Conservation (phyloP, 2,888 invertebrate species). For the Pristionchus arcanus region DNA sequence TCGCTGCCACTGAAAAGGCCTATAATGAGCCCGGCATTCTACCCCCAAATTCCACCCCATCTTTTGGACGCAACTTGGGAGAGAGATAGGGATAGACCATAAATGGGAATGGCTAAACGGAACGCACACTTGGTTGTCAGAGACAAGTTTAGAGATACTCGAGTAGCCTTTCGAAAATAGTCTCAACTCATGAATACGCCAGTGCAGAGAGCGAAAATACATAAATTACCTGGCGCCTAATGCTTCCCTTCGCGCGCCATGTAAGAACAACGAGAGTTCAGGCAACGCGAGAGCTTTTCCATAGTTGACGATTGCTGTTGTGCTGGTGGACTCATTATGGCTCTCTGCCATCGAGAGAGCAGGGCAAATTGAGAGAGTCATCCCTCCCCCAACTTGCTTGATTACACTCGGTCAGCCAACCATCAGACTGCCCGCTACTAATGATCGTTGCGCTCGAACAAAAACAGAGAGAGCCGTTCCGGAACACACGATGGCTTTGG, state of each 20-base stretch:
- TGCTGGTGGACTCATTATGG: neutral
- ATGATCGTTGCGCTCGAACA: neutral
- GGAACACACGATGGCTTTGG: neutral
- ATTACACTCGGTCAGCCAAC: neutral
- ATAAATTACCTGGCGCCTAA: neutral
- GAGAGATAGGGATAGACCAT: conserved; percentile 7
- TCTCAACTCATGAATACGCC: neutral
- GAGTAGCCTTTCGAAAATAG: neutral
- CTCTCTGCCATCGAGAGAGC: neutral
- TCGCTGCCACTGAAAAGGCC: conserved; percentile 13
- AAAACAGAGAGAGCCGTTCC: neutral
- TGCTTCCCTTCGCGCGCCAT: too few species aligned
- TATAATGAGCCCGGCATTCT: conserved; percentile 38
- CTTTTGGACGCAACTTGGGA: neutral
- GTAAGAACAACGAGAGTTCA: too few species aligned
- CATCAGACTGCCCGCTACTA: neutral
- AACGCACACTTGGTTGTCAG: neutral
- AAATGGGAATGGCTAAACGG: conserved; percentile 34
- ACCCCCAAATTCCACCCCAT: conserved; percentile 23
- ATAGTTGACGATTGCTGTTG: neutral
- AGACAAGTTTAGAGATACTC: neutral
- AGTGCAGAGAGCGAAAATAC: neutral
- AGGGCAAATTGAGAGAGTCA: too few species aligned
- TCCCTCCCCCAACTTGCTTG: neutral
- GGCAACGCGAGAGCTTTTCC: neutral